Conservation (phyloP, 1,140 invertebrate species). For the Latrodectus geometricus region DNA sequence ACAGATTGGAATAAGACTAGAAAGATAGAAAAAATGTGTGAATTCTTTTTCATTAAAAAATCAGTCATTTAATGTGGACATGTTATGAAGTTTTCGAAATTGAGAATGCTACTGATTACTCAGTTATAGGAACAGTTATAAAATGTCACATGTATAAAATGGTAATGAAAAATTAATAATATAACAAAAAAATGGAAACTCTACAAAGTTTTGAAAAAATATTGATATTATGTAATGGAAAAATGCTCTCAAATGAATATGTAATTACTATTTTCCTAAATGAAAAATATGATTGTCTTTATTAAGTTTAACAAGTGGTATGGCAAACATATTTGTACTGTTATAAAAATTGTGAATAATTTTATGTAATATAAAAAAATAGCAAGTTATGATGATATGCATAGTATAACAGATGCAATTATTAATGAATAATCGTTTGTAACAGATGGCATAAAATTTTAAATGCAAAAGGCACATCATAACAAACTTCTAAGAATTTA, state of each 20-base stretch:
- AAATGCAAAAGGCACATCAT: constrained; percentile 26
- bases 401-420: neutral
- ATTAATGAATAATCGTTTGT: neutral
- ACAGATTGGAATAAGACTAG: constrained; percentile 31
- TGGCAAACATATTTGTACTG: neutral
- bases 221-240: neutral
- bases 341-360: neutral
- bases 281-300: neutral
- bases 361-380: constrained; percentile 12
- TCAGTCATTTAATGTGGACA: constrained; percentile 10
- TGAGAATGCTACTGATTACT: neutral
- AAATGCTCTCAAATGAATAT: neutral
- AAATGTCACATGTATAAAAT: neutral
- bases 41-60: constrained; percentile 25
- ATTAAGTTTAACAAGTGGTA: neutral
- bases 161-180: neutral
- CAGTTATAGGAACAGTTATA: no score
- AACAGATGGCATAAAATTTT: constrained; percentile 15
- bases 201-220: neutral
- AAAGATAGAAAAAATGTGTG: constrained; percentile 39
- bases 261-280: neutral
- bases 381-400: constrained; percentile 7
- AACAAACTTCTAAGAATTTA: neutral
- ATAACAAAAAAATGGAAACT: neutral
- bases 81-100: neutral